Evolutionary conservation across 1,140 invertebrate genomes (phyloP).

Genomic region (Subanguina moxae): DNA sequence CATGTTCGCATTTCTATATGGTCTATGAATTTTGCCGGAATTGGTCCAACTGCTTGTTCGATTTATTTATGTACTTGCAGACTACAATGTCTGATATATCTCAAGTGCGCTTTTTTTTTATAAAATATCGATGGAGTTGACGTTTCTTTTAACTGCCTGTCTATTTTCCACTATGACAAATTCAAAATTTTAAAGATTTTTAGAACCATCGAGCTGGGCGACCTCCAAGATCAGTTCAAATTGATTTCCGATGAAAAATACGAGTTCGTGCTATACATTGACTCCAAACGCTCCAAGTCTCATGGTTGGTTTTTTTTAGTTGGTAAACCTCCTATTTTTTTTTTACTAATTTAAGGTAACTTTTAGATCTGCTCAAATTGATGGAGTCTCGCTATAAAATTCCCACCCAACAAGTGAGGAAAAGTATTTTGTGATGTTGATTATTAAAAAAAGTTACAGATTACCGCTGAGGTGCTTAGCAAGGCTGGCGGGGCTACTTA

Average conservation of each 20-base stretch:
- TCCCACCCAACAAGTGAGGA: neutral
- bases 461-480: constrained; percentile 19
- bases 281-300: constrained; percentile 17
- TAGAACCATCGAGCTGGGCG: constrained; percentile 14
- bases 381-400: constrained; percentile 13
- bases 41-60: too few relatives aligned
- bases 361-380: constrained; percentile 22
- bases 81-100: too few relatives aligned
- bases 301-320: constrained; percentile 25
- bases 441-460: constrained; percentile 30
- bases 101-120: too few relatives aligned
- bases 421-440: too few relatives aligned
- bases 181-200: neutral
- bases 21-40: too few relatives aligned
- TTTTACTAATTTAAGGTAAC: neutral
- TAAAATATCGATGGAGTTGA: too few relatives aligned
- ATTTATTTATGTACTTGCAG: too few relatives aligned
- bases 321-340: too few relatives aligned
- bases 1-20: too few relatives aligned
- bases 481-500: constrained; percentile 25
- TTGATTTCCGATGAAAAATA: neutral
- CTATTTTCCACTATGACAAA: too few relatives aligned
- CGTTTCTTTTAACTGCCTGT: too few relatives aligned
- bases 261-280: constrained; percentile 28
- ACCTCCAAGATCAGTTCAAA: constrained; percentile 14